Evolutionary conservation across 2,888 invertebrate species (phyloP).

Genomic region (Podabrus alpinus): DNA sequence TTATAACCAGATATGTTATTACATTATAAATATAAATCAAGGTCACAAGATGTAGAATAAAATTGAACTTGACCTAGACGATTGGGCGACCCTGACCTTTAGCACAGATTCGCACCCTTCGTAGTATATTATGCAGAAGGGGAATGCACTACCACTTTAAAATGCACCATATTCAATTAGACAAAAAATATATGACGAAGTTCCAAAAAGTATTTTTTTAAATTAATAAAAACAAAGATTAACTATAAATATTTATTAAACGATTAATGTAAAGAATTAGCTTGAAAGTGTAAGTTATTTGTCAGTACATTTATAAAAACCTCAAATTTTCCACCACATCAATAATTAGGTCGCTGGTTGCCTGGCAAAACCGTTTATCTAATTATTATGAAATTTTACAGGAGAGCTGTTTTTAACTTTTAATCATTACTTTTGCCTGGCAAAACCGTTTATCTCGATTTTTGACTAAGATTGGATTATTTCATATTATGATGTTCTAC

Average conservation of each 20-base stretch:
- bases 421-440: no score
- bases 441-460: no score
- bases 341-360: no score
- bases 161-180: conserved; percentile 6
- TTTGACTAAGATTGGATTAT: no score
- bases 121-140: conserved; percentile 29
- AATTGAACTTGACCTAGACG: conserved; percentile 47
- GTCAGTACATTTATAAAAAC: no score
- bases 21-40: conserved; percentile 33
- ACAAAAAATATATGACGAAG: background rate
- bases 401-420: no score
- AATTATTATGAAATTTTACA: no score
- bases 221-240: background rate
- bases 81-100: conserved; percentile 43
- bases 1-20: conserved; percentile 15
- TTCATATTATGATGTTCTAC: no score
- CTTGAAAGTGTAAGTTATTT: background rate
- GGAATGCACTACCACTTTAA: conserved; percentile 27
- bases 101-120: conserved; percentile 40
- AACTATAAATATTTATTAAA: background rate
- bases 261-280: background rate
- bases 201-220: background rate
- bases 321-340: background rate
- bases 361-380: no score
- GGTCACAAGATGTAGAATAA: conserved; percentile 31